A percentile compares a stretch with the other conserved stretches of the same genome.
Evolutionary conservation across 2,888 invertebrate genomes (phyloP).

Genomic region (Eilema sororculum): DNA sequence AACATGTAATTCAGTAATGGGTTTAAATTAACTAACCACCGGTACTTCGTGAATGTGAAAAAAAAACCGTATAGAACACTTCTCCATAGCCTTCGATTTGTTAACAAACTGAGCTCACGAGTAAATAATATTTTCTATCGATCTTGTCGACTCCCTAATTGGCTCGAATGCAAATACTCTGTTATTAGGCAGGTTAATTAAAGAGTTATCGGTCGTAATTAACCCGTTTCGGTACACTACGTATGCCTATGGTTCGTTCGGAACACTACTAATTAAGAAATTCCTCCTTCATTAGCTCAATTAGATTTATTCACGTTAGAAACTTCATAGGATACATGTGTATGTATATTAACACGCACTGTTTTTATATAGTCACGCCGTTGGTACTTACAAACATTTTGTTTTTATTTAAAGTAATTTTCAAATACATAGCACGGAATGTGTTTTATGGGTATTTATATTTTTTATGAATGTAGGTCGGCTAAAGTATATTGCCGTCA

Average conservation of each 20-base stretch:
- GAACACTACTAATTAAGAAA: constrained; percentile 85
- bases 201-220: constrained; percentile 85
- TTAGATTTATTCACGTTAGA: constrained; percentile 79
- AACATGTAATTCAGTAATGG: no score
- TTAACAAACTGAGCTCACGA: constrained; percentile 44
- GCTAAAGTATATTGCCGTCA: background rate
- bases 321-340: constrained; percentile 59
- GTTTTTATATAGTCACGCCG: constrained; percentile 37
- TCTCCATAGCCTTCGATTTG: constrained; percentile 36
- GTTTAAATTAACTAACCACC: background rate
- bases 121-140: constrained; percentile 68
- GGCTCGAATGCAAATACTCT: constrained; percentile 82
- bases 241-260: constrained; percentile 77
- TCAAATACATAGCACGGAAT: constrained; percentile 23
- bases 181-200: constrained; percentile 86
- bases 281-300: constrained; percentile 84
- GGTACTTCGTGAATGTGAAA: background rate
- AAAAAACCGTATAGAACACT: constrained; percentile 27
- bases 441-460: constrained; percentile 9
- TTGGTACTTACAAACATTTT: constrained; percentile 33
- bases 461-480: constrained; percentile 13
- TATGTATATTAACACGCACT: constrained; percentile 47
- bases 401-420: constrained; percentile 48
- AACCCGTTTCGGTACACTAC: constrained; percentile 83
- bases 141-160: constrained; percentile 74